phyloP scores from a whole-genome alignment of 2,113 vertebrate genomes.

The Macquaria ambigua region DNA sequence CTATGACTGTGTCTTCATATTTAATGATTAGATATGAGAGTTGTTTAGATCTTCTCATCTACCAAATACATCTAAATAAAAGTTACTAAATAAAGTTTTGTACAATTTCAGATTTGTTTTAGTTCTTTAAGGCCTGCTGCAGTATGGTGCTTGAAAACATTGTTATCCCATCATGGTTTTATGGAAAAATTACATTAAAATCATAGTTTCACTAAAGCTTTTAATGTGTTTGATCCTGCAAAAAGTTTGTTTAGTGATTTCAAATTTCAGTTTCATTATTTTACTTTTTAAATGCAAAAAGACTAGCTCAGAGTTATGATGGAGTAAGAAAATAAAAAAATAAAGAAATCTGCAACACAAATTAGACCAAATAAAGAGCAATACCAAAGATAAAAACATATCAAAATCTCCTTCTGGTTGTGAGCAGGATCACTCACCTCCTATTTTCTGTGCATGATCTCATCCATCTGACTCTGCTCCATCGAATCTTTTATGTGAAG shows the following conservation, averaged over 20 bases:
- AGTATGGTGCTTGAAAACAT: background rate
- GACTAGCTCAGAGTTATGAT: background rate
- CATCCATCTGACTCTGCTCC: slow-evolving; percentile 13
- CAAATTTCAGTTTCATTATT: background rate
- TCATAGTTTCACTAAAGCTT: background rate
- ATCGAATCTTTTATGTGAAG: background rate
- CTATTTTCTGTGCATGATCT: background rate
- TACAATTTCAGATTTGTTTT: background rate
- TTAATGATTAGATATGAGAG: background rate
- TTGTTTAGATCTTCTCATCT: background rate
- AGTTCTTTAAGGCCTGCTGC: background rate
- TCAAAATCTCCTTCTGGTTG: background rate
- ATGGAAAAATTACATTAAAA: background rate
- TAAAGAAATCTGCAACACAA: background rate
- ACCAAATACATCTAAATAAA: background rate
- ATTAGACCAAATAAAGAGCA: background rate
- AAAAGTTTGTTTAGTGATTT: background rate
- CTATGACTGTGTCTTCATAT: background rate
- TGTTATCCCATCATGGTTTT: background rate
- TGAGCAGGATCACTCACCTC: background rate
- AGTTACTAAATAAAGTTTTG: background rate
- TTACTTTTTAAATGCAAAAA: background rate
- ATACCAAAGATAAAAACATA: background rate
- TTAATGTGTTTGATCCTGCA: background rate
- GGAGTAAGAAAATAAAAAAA: background rate